phyloP scores from a whole-genome alignment of 2,888 invertebrate species.

The Calameuta pallipes region DNA sequence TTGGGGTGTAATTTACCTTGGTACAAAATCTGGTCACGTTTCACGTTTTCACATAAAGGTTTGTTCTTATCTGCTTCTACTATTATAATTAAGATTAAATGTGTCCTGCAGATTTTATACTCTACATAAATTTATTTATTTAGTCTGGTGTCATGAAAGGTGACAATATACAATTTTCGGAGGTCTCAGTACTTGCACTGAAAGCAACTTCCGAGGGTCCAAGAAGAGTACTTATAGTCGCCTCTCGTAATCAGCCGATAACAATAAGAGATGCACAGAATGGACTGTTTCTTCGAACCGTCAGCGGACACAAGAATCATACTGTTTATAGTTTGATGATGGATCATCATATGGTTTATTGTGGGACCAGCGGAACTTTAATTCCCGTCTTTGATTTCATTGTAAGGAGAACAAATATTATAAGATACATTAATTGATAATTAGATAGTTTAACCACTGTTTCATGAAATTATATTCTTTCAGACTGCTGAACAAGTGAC shows the following conservation, averaged over 20 bases:
- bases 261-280: conserved; percentile 79
- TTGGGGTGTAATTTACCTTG: conserved; percentile 80
- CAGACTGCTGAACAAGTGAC: conserved; percentile 75
- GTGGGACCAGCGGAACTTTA: conserved; percentile 79
- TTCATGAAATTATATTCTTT: conserved; percentile 29
- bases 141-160: conserved; percentile 52
- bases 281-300: conserved; percentile 75
- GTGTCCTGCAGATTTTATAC: neutral
- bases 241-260: conserved; percentile 77
- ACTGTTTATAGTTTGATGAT: conserved; percentile 80
- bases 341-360: conserved; percentile 77
- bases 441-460: neutral
- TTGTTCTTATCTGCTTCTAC: conserved; percentile 22
- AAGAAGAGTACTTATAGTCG: conserved; percentile 76
- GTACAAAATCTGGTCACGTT: conserved; percentile 78
- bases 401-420: conserved; percentile 68
- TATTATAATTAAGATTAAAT: neutral
- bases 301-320: conserved; percentile 70
- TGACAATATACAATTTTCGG: conserved; percentile 69
- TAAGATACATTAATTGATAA: neutral
- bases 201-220: conserved; percentile 81
- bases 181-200: conserved; percentile 76
- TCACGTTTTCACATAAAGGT: conserved; percentile 78
- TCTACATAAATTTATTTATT: conserved; percentile 12
- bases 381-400: conserved; percentile 81